These are phyloP conservation scores for Endomychus coccineus DNA, from an alignment of 2,888 invertebrate species.

Conservation along the genomic window DNA sequence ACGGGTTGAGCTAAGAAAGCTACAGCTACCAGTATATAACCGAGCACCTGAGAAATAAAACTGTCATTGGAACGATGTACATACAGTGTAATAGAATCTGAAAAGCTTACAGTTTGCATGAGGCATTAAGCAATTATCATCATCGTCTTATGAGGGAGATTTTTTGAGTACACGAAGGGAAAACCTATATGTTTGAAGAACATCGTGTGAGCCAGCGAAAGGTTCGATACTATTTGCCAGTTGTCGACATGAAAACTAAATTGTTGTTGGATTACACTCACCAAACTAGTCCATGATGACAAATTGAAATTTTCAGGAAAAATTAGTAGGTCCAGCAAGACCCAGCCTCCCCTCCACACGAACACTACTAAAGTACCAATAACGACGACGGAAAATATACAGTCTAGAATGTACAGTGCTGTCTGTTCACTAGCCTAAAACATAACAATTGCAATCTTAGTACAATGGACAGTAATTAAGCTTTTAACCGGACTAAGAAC, in stretches of 20 bases:
- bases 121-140: no score
- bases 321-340: constrained; percentile 70
- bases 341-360: constrained; percentile 85
- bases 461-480: background rate
- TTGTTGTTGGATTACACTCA: constrained; percentile 54
- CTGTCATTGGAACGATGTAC: no score
- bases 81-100: background rate
- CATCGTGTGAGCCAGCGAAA: no score
- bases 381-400: constrained; percentile 76
- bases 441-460: constrained; percentile 15
- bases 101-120: no score
- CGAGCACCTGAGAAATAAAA: constrained; percentile 53
- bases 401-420: constrained; percentile 71
- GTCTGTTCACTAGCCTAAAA: constrained; percentile 64
- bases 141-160: no score
- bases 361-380: constrained; percentile 80
- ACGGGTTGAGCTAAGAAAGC: constrained; percentile 70
- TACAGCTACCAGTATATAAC: constrained; percentile 64
- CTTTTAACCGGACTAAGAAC: no score
- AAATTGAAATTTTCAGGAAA: constrained; percentile 60
- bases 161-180: no score
- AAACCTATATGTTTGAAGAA: no score
- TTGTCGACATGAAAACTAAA: no score
- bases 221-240: no score
- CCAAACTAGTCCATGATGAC: constrained; percentile 74